Percentiles rank a stretch among this genome's conserved stretches.
Conservation (phyloP, 2,113 vertebrate species). For the Pachyramphus minor region DNA sequence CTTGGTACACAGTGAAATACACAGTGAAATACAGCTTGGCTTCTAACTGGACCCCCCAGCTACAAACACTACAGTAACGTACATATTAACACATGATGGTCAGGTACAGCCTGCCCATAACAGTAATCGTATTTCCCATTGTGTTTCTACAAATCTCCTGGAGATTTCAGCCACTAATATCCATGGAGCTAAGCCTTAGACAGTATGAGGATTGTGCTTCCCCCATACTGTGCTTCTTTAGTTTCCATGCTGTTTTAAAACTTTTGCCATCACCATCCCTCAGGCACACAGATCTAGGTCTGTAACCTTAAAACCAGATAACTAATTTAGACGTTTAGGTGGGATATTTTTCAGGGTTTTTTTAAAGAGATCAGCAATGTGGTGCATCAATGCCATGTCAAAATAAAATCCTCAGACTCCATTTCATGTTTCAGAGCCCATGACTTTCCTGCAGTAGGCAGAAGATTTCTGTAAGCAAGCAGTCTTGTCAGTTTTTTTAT, state of each 20-base stretch:
- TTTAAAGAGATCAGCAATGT: background rate
- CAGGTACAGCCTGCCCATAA: background rate
- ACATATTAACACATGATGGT: background rate
- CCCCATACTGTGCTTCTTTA: background rate
- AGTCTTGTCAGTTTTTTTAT: background rate
- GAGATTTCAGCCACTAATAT: background rate
- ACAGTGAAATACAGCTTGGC: background rate
- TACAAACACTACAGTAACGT: background rate
- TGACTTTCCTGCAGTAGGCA: background rate
- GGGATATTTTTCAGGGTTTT: background rate
- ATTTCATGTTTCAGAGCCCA: background rate
- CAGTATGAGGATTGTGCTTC: background rate
- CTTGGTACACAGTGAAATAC: background rate
- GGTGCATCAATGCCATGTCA: rapidly evolving
- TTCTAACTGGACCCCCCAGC: background rate
- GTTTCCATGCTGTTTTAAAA: background rate
- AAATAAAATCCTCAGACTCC: background rate
- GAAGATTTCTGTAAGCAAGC: background rate
- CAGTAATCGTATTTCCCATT: background rate
- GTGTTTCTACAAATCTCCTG: background rate
- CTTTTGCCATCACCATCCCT: background rate
- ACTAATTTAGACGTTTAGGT: background rate
- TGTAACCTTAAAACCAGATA: background rate
- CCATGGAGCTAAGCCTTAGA: background rate
- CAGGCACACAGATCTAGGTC: background rate